phyloP scores from a whole-genome alignment of 1,140 invertebrate genomes.

The Caenorhabditis remanei region DNA sequence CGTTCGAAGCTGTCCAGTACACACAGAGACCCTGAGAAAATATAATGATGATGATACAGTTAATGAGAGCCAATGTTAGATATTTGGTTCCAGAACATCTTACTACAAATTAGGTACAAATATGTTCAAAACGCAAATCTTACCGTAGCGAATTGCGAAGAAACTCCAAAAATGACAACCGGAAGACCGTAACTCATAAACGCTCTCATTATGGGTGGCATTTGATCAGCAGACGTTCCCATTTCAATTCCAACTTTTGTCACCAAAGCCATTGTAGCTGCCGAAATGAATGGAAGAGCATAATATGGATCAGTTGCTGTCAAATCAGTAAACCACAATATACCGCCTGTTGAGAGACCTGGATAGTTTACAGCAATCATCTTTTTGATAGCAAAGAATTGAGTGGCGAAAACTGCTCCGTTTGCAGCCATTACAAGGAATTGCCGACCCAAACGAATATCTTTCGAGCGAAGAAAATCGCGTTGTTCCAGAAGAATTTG shows the following conservation, averaged over 20 bases:
- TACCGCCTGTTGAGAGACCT: slow-evolving; percentile 87
- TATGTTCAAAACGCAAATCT: slow-evolving; percentile 69
- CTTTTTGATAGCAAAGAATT: slow-evolving; percentile 76
- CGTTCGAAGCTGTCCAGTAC: slow-evolving; percentile 91
- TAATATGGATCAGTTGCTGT: slow-evolving; percentile 91
- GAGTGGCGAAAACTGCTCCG: slow-evolving; percentile 73
- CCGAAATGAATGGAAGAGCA: slow-evolving; percentile 88
- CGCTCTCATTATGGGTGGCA: slow-evolving; percentile 69
- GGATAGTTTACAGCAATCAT: slow-evolving; percentile 69
- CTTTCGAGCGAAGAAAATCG: slow-evolving; percentile 73
- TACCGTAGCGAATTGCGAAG: slow-evolving; percentile 88
- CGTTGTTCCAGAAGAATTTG: slow-evolving; percentile 75
- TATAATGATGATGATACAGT: slow-evolving; percentile 60
- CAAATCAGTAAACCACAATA: slow-evolving; percentile 93
- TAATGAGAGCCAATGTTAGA: background rate
- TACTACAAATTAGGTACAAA: no score
- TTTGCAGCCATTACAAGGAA: slow-evolving; percentile 71
- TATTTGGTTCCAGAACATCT: background rate
- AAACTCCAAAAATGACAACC: slow-evolving; percentile 87
- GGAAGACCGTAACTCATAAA: slow-evolving; percentile 81
- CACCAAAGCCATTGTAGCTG: slow-evolving; percentile 85
- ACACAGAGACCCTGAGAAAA: slow-evolving; percentile 85
- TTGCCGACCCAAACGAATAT: slow-evolving; percentile 69
- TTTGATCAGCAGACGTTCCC: slow-evolving; percentile 66
- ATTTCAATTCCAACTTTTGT: slow-evolving; percentile 81